Conservation (phyloP, 2,113 vertebrate species). For the Rostratula benghalensis region DNA sequence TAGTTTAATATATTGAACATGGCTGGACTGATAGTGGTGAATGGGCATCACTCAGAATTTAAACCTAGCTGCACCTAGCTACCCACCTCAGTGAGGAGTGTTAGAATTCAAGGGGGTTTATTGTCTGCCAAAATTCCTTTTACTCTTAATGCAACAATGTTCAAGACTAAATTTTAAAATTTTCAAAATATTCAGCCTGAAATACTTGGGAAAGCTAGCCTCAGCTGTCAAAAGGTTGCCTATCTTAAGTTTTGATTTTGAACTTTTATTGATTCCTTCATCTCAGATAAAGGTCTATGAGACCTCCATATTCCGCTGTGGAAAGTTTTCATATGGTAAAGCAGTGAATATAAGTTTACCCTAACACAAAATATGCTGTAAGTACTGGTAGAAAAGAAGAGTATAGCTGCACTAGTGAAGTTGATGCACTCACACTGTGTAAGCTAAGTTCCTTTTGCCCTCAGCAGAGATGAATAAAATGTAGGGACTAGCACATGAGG, state of each 20-base stretch:
- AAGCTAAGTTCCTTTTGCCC: background rate
- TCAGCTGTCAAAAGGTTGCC: background rate
- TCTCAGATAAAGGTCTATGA: background rate
- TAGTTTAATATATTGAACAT: too few species aligned
- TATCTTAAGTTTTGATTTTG: background rate
- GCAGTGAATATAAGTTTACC: background rate
- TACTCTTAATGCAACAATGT: background rate
- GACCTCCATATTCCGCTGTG: background rate
- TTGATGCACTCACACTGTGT: fast-evolving
- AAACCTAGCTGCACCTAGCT: too few species aligned
- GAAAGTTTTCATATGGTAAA: background rate
- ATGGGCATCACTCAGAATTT: too few species aligned
- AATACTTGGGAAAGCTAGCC: background rate
- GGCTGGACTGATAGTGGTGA: too few species aligned
- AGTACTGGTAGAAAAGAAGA: background rate
- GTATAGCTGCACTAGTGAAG: background rate
- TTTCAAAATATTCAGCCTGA: background rate
- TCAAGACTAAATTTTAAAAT: background rate
- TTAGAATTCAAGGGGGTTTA: too few species aligned
- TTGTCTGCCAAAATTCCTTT: too few species aligned
- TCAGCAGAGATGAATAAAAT: background rate
- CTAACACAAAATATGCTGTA: background rate
- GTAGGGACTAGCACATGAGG: background rate
- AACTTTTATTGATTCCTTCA: background rate
- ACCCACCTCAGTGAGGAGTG: too few species aligned